Percentiles rank a stretch among this genome's conserved stretches.
These are phyloP conservation scores for Galerucella pusilla DNA, from an alignment of 2,888 invertebrate genomes.

Conservation along the genomic window DNA sequence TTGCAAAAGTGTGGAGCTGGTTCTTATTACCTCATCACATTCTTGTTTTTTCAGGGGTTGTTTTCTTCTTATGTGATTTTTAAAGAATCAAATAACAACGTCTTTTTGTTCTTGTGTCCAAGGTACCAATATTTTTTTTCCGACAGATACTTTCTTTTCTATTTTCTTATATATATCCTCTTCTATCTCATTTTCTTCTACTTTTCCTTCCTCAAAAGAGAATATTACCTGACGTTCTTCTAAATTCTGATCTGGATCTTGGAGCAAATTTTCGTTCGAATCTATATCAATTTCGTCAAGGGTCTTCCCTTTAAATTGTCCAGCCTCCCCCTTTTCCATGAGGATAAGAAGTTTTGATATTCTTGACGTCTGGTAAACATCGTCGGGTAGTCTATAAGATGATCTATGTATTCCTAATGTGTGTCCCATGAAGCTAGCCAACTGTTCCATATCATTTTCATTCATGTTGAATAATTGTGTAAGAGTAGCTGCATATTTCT, in stretches of 20 bases:
- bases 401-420: conserved; percentile 42
- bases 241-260: too few species aligned
- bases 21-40: conserved; percentile 3
- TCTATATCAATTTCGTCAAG: conserved; percentile 45
- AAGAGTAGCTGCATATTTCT: conserved; percentile 47
- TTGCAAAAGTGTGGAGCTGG: conserved; percentile 2
- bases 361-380: too few species aligned
- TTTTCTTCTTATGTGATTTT: conserved; percentile 10
- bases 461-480: conserved; percentile 48
- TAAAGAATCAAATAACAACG: background rate
- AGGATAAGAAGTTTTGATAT: conserved; percentile 34
- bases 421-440: conserved; percentile 49
- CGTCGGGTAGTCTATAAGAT: conserved; percentile 38
- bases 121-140: conserved; percentile 11
- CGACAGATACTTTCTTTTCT: conserved; percentile 10
- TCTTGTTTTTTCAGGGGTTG: conserved; percentile 2
- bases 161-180: background rate
- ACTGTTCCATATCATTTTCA: conserved; percentile 48
- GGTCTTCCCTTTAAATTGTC: conserved; percentile 41
- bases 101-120: conserved; percentile 19
- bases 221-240: too few species aligned
- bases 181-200: too few species aligned
- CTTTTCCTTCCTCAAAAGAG: too few species aligned
- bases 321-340: conserved; percentile 42
- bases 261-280: conserved; percentile 32